Evolutionary conservation across 2,888 invertebrate genomes (phyloP), one percentile per base, ranked within the genome.

Genomic region (Pimpla rufipes): DNA sequence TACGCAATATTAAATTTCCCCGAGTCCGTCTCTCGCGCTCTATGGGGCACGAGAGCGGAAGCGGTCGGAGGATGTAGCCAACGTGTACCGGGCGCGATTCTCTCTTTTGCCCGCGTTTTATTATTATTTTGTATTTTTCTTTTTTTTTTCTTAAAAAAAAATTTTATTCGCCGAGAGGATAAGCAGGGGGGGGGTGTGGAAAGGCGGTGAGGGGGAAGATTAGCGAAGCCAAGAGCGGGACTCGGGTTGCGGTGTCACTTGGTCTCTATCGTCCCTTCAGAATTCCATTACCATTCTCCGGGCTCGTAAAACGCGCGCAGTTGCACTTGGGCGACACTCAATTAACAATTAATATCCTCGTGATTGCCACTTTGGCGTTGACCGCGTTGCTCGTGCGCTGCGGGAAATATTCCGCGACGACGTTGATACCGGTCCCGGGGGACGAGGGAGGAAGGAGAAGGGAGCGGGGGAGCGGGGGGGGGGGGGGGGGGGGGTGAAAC

Each of bases 1-100:
- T 85, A 86, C 83, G 81, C 84, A 83, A 83, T 85, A 85, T 85
- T 83, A 86, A 83, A 85, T 85, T 85, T 86, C 70, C 47, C 79
- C 55, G 47, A 55, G 62, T 70, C 42, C 68, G 77, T 77, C 59
- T 77, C 59, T 67, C 42, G 42, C 47, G 35, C 23, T 42, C 57
- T 35, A 37, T 37, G 59, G 78, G 70, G 50, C 50, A n/a, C n/a
- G 29, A 11, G 68, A 16, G 37, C 40, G 29, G 68, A 47, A 74
- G 11, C 37, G 35, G 47, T 29, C 13, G 35, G n/a, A 11, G 16
- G 66, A 21, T n/a, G 5, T 45, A 29, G 18, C 6, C 6, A 18
- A 45, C 18, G 35, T 42, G 21, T 29, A 29, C 29, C n/a, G 10
- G 13, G 23, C 7, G 0, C n/a, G 13, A 6, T 45, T 42, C 42